Base-by-base conservation (phyloP, 2,113 vertebrate genomes). In the Stigmatopora nigra region DNA sequence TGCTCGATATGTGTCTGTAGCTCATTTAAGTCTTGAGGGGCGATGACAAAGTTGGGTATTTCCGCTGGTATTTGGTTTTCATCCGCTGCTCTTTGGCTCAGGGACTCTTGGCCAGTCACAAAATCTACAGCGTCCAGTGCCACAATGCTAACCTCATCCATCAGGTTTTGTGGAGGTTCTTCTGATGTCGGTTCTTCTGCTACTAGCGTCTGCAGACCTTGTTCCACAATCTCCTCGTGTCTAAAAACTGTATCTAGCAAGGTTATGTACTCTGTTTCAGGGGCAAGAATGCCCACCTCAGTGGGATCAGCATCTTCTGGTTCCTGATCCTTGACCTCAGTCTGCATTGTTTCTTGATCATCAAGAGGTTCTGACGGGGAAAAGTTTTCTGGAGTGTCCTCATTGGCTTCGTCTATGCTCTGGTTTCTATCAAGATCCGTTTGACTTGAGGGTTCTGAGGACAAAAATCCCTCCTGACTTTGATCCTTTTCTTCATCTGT, bases 11-110 rank as follows among this genome's bases (percentile, higher is more conserved):
- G 35, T 38, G 38, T 12, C 38, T 41, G 38, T 41, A 41, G 5
- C 15, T 31, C 2, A 16, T 13, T 41, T 17, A 12, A 20, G 2
- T 44, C 38, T 41, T 20, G 44, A 44, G 41, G 12, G 59, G 19
- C 20, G 20, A 22, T 3, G 0, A 10, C 1, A 6, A 45, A 60
- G 13, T 82, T 68, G 9, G 46, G 22, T 22, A 52, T 2, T 4
- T 48, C 45, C 6, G 47, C 12, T 20, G 65, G 17, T 65, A 57
- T 75, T 19, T 66, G 61, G 4, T 7, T 52, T n/a, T 74, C 45
- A 7, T 6, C 7, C 62, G 36, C 3, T 47, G 12, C 20, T 53
- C 15, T 67, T 61, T 53, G 17, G 2, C 13, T 65, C 1, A 4
- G 9, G 2, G 63, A 59, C 56, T 78, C 61, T 38, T 17, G 59